A percentile compares a stretch with the other conserved stretches of the same genome.
phyloP scores from a whole-genome alignment of 1,140 invertebrate genomes.

The Drosophila gunungcola region DNA sequence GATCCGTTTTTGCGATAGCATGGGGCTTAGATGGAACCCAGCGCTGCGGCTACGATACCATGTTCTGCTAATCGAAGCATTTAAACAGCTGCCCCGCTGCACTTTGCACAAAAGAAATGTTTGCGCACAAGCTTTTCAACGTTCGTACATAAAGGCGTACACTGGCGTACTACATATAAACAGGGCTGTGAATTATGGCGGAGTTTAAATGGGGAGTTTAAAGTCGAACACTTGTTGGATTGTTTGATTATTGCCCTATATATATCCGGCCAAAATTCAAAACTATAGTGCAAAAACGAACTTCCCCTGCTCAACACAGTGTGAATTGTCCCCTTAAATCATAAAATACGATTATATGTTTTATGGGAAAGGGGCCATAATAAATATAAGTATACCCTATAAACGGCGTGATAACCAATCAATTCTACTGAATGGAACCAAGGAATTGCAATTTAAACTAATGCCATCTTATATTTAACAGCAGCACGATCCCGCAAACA shows the following conservation, averaged over 20 bases:
- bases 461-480: slow-evolving; percentile 28
- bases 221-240: slow-evolving; percentile 9
- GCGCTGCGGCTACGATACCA: neutral
- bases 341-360: slow-evolving; percentile 12
- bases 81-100: slow-evolving; percentile 50
- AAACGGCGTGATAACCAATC: slow-evolving; percentile 14
- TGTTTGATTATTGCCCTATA: slow-evolving; percentile 6
- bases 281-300: neutral
- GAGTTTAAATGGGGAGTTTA: neutral
- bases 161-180: neutral
- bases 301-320: neutral
- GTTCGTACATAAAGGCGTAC: neutral
- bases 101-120: slow-evolving; percentile 43
- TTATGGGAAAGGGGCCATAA: neutral
- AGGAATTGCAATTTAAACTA: slow-evolving; percentile 7
- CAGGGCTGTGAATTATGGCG: neutral
- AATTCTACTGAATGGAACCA: slow-evolving; percentile 29
- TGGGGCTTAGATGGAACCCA: slow-evolving; percentile 25
- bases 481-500: slow-evolving; percentile 9
- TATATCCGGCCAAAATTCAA: slow-evolving; percentile 13
- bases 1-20: slow-evolving; percentile 10
- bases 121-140: slow-evolving; percentile 29
- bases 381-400: slow-evolving; percentile 20
- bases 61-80: slow-evolving; percentile 32
- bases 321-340: slow-evolving; percentile 19